Conservation (phyloP, 92 coral and sea anemone species). For the Montipora capitata region DNA sequence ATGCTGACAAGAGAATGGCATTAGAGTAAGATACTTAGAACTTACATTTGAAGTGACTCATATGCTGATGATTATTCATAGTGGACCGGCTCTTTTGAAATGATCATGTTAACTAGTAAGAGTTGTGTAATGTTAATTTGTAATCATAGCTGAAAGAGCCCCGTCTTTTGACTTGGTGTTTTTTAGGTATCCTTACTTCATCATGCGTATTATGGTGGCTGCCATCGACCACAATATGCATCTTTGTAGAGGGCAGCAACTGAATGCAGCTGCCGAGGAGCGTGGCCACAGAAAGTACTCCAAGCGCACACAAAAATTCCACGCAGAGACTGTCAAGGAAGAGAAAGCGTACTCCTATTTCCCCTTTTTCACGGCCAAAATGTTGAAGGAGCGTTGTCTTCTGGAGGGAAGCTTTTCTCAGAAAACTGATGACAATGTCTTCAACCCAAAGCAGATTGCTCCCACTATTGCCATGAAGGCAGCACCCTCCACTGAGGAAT, state of each 20-base stretch:
- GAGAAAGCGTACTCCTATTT: slow-evolving; percentile 37
- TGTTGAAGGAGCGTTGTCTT: slow-evolving; percentile 4
- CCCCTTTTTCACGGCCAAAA: slow-evolving; percentile 17
- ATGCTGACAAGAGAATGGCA: neutral
- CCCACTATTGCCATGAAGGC: slow-evolving; percentile 34
- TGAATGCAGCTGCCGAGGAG: slow-evolving; percentile 4
- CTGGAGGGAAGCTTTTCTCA: slow-evolving; percentile 29
- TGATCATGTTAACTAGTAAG: no score
- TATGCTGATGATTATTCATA: neutral
- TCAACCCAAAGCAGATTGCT: slow-evolving; percentile 52
- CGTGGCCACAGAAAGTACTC: slow-evolving; percentile 29
- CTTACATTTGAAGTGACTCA: neutral
- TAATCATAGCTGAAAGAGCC: no score
- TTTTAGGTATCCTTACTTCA: slow-evolving; percentile 42
- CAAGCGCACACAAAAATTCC: slow-evolving; percentile 26
- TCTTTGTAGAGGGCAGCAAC: slow-evolving; percentile 2
- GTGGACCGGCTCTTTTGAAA: no score
- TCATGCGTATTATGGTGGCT: slow-evolving; percentile 19
- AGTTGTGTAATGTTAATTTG: no score
- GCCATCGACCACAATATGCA: slow-evolving; percentile 45
- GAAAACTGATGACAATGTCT: slow-evolving; percentile 10
- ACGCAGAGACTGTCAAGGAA: slow-evolving; percentile 33
- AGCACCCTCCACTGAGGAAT: slow-evolving; percentile 35
- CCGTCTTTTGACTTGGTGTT: neutral
- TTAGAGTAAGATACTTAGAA: neutral